Evolutionary conservation across 1,140 invertebrate genomes (phyloP).

Genomic region (Procambarus clarkii): DNA sequence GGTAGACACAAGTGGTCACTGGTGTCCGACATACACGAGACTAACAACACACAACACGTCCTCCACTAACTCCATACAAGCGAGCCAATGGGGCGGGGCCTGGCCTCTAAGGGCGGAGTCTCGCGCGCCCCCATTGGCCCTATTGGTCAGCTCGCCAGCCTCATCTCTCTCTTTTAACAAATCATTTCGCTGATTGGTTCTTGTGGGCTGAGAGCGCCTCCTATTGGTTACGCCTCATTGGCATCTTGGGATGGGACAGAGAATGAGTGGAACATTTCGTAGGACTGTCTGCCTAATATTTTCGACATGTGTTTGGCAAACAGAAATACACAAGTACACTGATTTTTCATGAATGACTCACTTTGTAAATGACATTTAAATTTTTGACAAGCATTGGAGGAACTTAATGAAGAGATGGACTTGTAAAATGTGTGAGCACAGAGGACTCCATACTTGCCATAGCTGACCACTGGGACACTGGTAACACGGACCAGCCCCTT

Average conservation of each 20-base stretch:
- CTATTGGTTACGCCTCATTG: conserved; percentile 69
- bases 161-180: conserved; percentile 68
- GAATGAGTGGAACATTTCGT: conserved; percentile 73
- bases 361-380: conserved; percentile 60
- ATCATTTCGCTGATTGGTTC: conserved; percentile 65
- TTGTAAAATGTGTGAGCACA: conserved; percentile 19
- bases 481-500: conserved; percentile 20
- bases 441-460: conserved; percentile 37
- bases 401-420: conserved; percentile 33
- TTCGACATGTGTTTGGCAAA: conserved; percentile 73
- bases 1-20: conserved; percentile 70
- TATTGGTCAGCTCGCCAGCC: conserved; percentile 53
- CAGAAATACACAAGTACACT: conserved; percentile 72
- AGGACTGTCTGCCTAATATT: conserved; percentile 72
- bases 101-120: conserved; percentile 44
- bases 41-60: conserved; percentile 68
- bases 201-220: conserved; percentile 30
- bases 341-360: conserved; percentile 72
- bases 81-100: conserved; percentile 69
- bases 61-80: conserved; percentile 71
- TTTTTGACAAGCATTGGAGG: conserved; percentile 49
- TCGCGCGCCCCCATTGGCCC: not conserved
- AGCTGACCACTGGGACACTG: conserved; percentile 53
- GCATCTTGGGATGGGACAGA: conserved; percentile 72
- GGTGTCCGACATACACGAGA: conserved; percentile 69